These are phyloP conservation scores for Anguilla rostrata DNA, from an alignment of 2,113 vertebrate genomes.

Conservation along the genomic window DNA sequence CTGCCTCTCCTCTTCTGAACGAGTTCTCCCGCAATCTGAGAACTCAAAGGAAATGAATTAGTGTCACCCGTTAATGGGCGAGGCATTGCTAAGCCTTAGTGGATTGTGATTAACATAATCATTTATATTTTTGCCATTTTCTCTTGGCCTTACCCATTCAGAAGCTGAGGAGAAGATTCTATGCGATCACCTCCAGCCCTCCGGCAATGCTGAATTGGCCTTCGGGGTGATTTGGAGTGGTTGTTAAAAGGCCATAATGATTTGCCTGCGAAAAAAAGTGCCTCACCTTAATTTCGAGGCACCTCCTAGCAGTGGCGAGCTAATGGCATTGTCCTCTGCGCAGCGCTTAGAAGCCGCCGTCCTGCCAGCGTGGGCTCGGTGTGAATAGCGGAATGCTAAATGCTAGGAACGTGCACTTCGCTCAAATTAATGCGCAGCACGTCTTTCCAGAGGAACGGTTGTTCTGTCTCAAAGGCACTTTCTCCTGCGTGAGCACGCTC, in stretches of 20 bases:
- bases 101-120: not conserved
- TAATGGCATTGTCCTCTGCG: too few species aligned
- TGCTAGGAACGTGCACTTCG: not conserved
- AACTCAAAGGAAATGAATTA: not conserved
- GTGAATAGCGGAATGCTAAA: not conserved
- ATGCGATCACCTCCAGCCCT: conserved; percentile 38
- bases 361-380: not conserved
- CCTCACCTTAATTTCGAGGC: not conserved
- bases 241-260: not conserved
- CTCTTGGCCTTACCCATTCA: not conserved
- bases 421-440: not conserved
- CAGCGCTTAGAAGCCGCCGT: not conserved
- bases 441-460: not conserved
- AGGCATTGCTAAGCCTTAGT: not conserved
- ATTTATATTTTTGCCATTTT: not conserved
- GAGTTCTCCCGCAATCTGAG: not conserved
- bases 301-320: too few species aligned
- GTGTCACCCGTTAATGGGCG: not conserved
- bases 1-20: too few species aligned
- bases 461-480: not conserved
- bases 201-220: conserved; percentile 57
- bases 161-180: not conserved
- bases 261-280: not conserved
- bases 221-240: conserved; percentile 30
- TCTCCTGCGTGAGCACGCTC: not conserved